Base-by-base conservation (phyloP, 2,797 vertebrate species). In the Atherinosoma microstoma region DNA sequence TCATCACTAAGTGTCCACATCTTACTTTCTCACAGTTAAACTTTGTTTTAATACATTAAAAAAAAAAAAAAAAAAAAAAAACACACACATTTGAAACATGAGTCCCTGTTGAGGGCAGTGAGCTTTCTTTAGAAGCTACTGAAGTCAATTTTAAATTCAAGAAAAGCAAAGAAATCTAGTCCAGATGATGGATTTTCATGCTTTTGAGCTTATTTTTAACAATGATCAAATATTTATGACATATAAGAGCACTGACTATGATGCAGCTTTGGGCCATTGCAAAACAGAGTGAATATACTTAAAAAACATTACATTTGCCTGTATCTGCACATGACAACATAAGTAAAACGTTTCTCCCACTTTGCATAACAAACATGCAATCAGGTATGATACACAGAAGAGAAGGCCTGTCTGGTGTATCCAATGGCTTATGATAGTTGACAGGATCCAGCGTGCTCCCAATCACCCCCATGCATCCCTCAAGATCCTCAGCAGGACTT, bases 381-480 rank as follows among this genome's bases (percentile, higher is more conserved):
- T 90, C 85, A 84, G 56, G 73, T 90, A 89, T 90, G 89, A 89
- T 91, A 88, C 89, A 89, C 82, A 88, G 87, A 89, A 88, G 87
- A 90, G 73, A 61, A 87, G 85, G 90, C 90, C 88, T 92, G 73
- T 84, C 87, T 89, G 91, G 80, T 83, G 79, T 86, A 74, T 92
- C 93, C 93, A 87, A 92, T 91, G 87, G 90, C 84, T 91, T 91
- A 93, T 92, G 90, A 93, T 84, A 83, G 90, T 93, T 89, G 91
- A 91, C 87, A 79, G 90, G 91, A 88, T 94, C 92, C 93, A 92
- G 91, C 90, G 91, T 91, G 92, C 91, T 93, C 90, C 92, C 92
- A 84, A 90, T 91, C 91, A 92, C 92, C 89, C 53, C 91, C 92
- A 93, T 94, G 91, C 93, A 93, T 90, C 91, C 91, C 92, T 91